Evolutionary conservation across 2,888 invertebrate species (phyloP).

Genomic region (Arrhopalites spinosus): DNA sequence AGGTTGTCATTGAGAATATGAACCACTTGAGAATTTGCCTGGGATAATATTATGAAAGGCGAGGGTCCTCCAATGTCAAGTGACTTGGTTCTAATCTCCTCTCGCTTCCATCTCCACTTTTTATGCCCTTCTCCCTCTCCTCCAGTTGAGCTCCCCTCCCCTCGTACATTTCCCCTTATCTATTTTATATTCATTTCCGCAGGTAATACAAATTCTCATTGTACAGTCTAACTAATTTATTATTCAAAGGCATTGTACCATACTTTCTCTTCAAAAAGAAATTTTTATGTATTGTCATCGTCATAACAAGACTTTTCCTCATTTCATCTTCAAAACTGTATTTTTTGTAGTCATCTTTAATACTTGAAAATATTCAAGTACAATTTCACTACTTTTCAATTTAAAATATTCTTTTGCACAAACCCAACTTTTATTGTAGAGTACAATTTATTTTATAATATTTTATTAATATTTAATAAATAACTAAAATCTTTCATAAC

Average conservation of each 20-base stretch:
- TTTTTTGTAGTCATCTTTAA: too few species aligned
- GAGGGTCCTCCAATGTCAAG: slow-evolving; percentile 36
- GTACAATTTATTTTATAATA: too few species aligned
- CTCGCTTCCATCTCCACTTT: not conserved
- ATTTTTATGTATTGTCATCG: too few species aligned
- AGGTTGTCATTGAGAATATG: slow-evolving; percentile 3
- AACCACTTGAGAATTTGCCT: slow-evolving; percentile 33
- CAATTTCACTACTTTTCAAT: too few species aligned
- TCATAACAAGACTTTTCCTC: too few species aligned
- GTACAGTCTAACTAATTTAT: not conserved
- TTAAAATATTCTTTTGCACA: too few species aligned
- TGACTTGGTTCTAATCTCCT: slow-evolving; percentile 30
- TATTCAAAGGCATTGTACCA: not conserved
- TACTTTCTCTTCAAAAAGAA: too few species aligned
- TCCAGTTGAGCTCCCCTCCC: not conserved
- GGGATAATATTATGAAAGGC: slow-evolving; percentile 34
- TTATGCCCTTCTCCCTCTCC: not conserved
- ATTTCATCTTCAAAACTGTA: too few species aligned
- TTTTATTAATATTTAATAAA: too few species aligned
- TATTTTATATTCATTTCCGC: slow-evolving; percentile 29
- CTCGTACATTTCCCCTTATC: not conserved
- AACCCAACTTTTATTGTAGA: too few species aligned
- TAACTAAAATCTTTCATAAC: too few species aligned
- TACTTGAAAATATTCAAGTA: too few species aligned
- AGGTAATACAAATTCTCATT: slow-evolving; percentile 32